Conservation (phyloP, 2,888 invertebrate species). For the Marronus borbonicus region DNA sequence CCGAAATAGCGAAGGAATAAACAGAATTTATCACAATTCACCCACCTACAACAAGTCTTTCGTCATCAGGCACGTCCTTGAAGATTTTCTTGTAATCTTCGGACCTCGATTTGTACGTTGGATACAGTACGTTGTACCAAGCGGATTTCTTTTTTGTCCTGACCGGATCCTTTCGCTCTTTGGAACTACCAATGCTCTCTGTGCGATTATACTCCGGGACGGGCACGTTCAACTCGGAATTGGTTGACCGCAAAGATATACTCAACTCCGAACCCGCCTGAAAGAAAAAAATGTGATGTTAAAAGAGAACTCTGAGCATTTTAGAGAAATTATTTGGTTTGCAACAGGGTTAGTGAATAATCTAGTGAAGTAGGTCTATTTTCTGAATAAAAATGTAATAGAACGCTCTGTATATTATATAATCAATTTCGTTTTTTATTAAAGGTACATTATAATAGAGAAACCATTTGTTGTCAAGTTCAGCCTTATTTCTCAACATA, state of each 20-base stretch:
- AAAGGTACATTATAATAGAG: too few species aligned
- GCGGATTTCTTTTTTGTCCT: conserved; percentile 84
- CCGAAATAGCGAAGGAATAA: too few species aligned
- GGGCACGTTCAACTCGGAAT: conserved; percentile 34
- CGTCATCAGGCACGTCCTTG: conserved; percentile 91
- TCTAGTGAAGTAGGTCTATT: too few species aligned
- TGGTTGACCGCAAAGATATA: conserved; percentile 23
- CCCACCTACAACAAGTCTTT: conserved; percentile 93
- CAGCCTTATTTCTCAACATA: too few species aligned
- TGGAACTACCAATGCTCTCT: conserved; percentile 61
- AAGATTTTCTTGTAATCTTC: conserved; percentile 95
- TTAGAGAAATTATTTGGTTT: too few species aligned
- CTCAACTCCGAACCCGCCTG: conserved; percentile 46
- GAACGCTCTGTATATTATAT: too few species aligned
- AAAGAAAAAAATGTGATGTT: background rate
- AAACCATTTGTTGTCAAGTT: too few species aligned
- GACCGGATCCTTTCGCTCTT: conserved; percentile 65
- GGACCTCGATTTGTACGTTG: conserved; percentile 94
- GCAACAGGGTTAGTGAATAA: too few species aligned
- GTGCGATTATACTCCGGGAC: conserved; percentile 60
- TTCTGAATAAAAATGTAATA: too few species aligned
- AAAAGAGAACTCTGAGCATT: too few species aligned
- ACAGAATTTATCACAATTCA: conserved; percentile 50
- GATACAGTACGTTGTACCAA: conserved; percentile 90
- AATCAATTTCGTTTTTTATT: too few species aligned